Evolutionary conservation across 2,113 vertebrate genomes (phyloP).

Genomic region (Lepus americanus): DNA sequence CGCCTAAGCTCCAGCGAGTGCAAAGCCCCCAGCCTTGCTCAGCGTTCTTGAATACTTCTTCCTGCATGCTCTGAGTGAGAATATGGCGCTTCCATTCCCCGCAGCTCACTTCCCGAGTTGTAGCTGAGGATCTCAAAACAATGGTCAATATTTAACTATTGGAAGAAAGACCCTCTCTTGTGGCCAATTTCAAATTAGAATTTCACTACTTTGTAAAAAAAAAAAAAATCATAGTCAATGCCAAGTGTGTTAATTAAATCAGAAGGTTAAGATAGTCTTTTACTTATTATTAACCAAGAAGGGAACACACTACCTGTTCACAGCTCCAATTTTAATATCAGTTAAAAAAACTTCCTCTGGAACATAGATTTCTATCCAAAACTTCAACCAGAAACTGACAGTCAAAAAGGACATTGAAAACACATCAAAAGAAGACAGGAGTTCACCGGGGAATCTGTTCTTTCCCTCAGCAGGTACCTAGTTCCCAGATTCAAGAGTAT

Average conservation of each 20-base stretch:
- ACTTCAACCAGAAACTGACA: slow-evolving; percentile 40
- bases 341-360: slow-evolving; percentile 44
- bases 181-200: background rate
- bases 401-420: slow-evolving; percentile 58
- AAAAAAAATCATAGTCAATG: background rate
- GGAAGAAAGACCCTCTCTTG: background rate
- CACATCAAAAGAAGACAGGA: slow-evolving; percentile 68
- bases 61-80: background rate
- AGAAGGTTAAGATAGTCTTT: background rate
- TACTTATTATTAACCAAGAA: slow-evolving; percentile 26
- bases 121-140: background rate
- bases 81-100: background rate
- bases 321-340: slow-evolving; percentile 47
- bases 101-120: background rate
- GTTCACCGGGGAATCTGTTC: slow-evolving; percentile 69
- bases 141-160: background rate
- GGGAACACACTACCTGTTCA: background rate
- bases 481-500: slow-evolving; percentile 60
- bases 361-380: slow-evolving; percentile 31
- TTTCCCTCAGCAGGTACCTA: slow-evolving; percentile 70
- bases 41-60: background rate
- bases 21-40: background rate
- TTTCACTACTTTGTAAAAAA: background rate
- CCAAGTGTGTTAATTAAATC: background rate
- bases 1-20: background rate